Conservation (phyloP, 2,113 vertebrate genomes). For the Sisor rabdophorus region DNA sequence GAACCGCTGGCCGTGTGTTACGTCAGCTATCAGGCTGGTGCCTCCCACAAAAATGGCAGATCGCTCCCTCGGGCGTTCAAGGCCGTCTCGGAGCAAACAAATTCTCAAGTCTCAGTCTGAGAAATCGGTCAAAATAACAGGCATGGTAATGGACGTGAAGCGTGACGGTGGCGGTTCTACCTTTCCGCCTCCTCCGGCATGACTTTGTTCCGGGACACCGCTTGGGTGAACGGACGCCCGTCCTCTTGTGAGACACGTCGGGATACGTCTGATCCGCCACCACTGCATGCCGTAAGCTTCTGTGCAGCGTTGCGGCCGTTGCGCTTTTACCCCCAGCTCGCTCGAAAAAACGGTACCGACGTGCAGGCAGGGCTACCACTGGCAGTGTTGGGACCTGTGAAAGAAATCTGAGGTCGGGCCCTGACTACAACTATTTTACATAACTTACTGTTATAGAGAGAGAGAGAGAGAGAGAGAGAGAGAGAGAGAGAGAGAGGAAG, state of each 20-base stretch:
- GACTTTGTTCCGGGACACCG: slow-evolving; percentile 34
- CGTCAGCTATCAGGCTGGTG: slow-evolving; percentile 14
- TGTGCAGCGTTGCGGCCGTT: neutral
- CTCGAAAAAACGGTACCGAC: too few species aligned
- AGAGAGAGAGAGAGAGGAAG: too few species aligned
- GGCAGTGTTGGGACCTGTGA: too few species aligned
- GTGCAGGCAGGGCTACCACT: too few species aligned
- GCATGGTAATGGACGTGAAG: slow-evolving; percentile 14
- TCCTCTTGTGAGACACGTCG: slow-evolving; percentile 20
- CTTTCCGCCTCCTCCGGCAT: slow-evolving; percentile 17
- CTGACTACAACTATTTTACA: too few species aligned
- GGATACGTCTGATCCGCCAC: slow-evolving; percentile 19
- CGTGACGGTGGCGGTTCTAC: slow-evolving; percentile 51
- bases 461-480: too few species aligned
- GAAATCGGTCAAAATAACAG: slow-evolving; percentile 32
- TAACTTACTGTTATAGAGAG: too few species aligned
- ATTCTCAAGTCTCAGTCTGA: slow-evolving; percentile 9
- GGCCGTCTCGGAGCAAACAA: neutral
- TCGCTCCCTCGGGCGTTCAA: slow-evolving; percentile 10
- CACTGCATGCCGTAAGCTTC: slow-evolving; percentile 11
- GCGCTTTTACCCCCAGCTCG: too few species aligned
- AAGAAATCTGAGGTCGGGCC: too few species aligned
- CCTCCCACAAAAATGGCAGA: slow-evolving; percentile 5
- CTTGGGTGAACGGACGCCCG: slow-evolving; percentile 26
- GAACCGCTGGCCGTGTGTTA: slow-evolving; percentile 5